These are phyloP conservation scores for Ia io DNA, from an alignment of 2,113 vertebrate genomes.

Conservation along the genomic window DNA sequence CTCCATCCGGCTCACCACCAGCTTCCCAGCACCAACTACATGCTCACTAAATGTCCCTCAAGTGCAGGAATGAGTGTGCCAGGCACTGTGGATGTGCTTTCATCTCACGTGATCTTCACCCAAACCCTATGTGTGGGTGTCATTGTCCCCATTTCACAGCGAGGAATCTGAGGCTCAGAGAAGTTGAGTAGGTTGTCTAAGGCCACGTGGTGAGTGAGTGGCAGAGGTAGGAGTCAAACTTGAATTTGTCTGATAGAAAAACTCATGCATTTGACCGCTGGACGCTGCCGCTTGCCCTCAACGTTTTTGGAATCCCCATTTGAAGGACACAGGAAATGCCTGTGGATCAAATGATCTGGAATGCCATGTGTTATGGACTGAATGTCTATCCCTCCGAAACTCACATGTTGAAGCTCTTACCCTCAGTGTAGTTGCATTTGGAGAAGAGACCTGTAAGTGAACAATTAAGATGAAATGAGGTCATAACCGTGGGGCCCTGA, in stretches of 20 bases:
- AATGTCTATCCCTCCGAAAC: background rate
- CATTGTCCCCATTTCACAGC: background rate
- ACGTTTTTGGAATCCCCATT: background rate
- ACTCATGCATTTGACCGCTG: background rate
- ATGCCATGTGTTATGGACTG: background rate
- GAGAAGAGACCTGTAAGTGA: background rate
- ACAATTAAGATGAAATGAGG: background rate
- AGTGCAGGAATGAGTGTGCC: fast-evolving
- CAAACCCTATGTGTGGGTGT: background rate
- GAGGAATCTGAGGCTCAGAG: background rate
- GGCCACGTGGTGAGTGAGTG: background rate
- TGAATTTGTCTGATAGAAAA: background rate
- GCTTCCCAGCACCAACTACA: fast-evolving
- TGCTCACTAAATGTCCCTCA: background rate
- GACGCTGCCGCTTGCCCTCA: background rate
- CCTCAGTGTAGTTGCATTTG: background rate
- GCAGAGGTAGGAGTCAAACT: background rate
- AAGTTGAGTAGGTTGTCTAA: background rate
- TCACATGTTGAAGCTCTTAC: background rate
- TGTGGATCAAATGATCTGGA: background rate
- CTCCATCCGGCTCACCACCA: fast-evolving
- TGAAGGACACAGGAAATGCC: background rate
- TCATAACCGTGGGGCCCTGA: background rate
- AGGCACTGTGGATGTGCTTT: fast-evolving
- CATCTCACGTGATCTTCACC: background rate